These are phyloP conservation scores for Drosophila hydei DNA, from an alignment of 1,140 invertebrate genomes.

Conservation along the genomic window DNA sequence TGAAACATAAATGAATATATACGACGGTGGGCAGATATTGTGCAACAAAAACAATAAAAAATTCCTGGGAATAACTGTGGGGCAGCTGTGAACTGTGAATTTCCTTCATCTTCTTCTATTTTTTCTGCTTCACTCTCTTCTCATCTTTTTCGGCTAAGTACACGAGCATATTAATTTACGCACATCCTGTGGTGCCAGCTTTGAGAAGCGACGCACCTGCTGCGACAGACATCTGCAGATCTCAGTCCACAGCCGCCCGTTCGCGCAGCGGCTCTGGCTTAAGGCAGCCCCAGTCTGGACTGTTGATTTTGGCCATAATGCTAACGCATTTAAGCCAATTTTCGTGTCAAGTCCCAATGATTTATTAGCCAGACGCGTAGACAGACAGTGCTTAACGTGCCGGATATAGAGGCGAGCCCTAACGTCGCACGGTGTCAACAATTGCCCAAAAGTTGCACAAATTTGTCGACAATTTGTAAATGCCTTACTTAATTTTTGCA, in stretches of 20 bases:
- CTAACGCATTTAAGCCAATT: slow-evolving; percentile 74
- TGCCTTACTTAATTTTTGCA: slow-evolving; percentile 1
- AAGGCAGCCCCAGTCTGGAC: slow-evolving; percentile 12
- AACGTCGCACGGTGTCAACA: slow-evolving; percentile 53
- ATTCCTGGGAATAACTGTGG: slow-evolving; percentile 13
- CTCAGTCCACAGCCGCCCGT: neutral
- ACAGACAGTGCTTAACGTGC: slow-evolving; percentile 20
- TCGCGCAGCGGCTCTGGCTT: neutral
- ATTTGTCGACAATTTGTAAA: slow-evolving; percentile 68
- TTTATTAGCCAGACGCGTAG: slow-evolving; percentile 67
- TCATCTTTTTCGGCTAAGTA: neutral
- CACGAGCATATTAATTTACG: slow-evolving; percentile 47
- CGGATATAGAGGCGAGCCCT: slow-evolving; percentile 25
- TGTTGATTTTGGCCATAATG: slow-evolving; percentile 58
- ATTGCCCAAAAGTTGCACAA: slow-evolving; percentile 63
- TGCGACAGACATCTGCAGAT: slow-evolving; percentile 32
- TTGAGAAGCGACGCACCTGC: slow-evolving; percentile 64
- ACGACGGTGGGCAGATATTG: slow-evolving; percentile 46
- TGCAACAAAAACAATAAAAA: slow-evolving; percentile 65
- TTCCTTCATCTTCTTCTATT: neutral
- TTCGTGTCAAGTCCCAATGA: slow-evolving; percentile 60
- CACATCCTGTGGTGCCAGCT: slow-evolving; percentile 27
- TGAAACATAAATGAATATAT: slow-evolving; percentile 63
- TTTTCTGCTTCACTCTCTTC: too few species aligned
- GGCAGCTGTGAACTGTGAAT: too few species aligned